Conservation (phyloP, 2,113 vertebrate genomes). For the Micromys minutus region DNA sequence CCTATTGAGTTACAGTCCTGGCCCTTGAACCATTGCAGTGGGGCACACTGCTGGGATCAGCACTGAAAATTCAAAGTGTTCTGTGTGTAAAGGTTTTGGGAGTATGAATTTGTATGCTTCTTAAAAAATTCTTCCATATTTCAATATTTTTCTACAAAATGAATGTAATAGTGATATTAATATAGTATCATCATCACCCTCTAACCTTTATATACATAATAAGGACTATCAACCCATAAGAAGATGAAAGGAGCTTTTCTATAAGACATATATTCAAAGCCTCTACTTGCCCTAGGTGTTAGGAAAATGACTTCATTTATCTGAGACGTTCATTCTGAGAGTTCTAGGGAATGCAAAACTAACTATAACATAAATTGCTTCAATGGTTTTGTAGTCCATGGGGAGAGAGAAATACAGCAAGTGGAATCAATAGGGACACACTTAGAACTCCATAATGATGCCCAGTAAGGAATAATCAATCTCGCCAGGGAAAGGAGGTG, state of each 20-base stretch:
- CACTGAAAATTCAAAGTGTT: neutral
- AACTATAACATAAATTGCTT: neutral
- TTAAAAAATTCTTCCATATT: neutral
- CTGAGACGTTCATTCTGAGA: neutral
- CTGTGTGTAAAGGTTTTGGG: neutral
- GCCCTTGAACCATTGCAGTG: neutral
- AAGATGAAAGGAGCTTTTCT: neutral
- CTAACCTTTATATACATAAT: neutral
- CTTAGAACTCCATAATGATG: neutral
- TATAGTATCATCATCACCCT: neutral
- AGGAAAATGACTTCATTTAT: neutral
- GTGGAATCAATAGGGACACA: slow-evolving; percentile 1
- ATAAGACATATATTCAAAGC: neutral
- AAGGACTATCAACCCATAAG: neutral
- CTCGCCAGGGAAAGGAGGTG: neutral
- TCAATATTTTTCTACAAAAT: neutral
- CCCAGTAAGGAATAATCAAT: neutral
- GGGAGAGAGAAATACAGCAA: neutral
- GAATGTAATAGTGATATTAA: neutral
- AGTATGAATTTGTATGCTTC: neutral
- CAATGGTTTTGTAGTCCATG: neutral
- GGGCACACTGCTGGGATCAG: neutral
- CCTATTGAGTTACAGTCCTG: no score
- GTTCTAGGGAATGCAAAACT: neutral
- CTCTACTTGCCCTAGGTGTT: neutral